These are phyloP conservation scores for Drosophila elegans DNA, from an alignment of 1,140 invertebrate genomes.

Conservation along the genomic window DNA sequence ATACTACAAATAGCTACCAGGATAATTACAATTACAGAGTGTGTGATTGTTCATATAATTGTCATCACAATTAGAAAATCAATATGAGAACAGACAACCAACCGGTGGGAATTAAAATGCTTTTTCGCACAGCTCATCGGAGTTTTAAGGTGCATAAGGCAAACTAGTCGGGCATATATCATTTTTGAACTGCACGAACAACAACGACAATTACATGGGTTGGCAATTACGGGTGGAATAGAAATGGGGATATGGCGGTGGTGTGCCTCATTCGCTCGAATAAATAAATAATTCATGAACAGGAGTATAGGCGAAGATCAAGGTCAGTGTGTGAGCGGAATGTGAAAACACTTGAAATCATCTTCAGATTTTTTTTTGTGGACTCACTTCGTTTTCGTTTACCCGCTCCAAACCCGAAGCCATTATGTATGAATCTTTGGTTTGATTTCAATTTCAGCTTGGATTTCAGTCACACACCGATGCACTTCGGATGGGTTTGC, in stretches of 20 bases:
- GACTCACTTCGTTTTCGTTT: slow-evolving; percentile 53
- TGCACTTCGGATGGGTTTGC: slow-evolving; percentile 23
- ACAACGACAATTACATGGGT: slow-evolving; percentile 21
- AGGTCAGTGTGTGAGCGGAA: slow-evolving; percentile 20
- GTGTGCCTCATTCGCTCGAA: slow-evolving; percentile 9
- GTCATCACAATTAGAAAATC: slow-evolving; percentile 41
- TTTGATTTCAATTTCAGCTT: slow-evolving; percentile 27
- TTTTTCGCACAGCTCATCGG: slow-evolving; percentile 49
- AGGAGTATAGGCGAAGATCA: slow-evolving; percentile 42
- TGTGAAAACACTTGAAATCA: slow-evolving; percentile 15
- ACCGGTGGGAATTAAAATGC: slow-evolving; percentile 27
- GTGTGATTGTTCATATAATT: slow-evolving; percentile 23
- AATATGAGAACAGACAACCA: slow-evolving; percentile 42
- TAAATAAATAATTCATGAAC: slow-evolving; percentile 43
- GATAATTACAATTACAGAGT: slow-evolving; percentile 16
- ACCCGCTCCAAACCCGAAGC: slow-evolving; percentile 31
- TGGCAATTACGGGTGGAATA: slow-evolving; percentile 23
- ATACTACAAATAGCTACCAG: slow-evolving; percentile 13
- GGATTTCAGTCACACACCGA: slow-evolving; percentile 36
- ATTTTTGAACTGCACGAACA: slow-evolving; percentile 39
- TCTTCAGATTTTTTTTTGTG: not conserved
- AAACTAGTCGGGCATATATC: slow-evolving; percentile 25
- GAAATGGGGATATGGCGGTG: slow-evolving; percentile 23
- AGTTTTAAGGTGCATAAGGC: slow-evolving; percentile 29
- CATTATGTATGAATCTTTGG: slow-evolving; percentile 36